Evolutionary conservation across 2,888 invertebrate species (phyloP).

Genomic region (Zhuqinia jingwanae): DNA sequence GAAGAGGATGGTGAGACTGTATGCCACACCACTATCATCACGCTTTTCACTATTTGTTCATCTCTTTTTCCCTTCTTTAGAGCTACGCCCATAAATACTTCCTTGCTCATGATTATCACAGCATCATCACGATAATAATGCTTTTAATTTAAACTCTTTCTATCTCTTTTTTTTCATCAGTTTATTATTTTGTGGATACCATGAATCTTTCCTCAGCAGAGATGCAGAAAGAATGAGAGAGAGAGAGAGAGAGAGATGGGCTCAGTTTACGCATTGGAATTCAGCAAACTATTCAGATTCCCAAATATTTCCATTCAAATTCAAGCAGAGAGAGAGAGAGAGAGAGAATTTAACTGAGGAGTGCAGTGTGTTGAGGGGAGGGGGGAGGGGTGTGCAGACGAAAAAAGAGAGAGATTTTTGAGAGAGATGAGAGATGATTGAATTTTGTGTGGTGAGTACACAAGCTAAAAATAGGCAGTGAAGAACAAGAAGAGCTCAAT

Average conservation of each 20-base stretch:
- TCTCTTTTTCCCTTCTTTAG: background rate
- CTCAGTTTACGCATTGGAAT: too few relatives aligned
- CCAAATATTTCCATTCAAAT: too few relatives aligned
- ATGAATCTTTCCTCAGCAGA: conserved; percentile 1
- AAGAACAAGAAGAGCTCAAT: too few relatives aligned
- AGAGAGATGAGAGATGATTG: background rate
- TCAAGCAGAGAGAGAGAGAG: background rate
- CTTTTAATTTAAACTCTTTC: conserved; percentile 1
- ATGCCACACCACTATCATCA: too few relatives aligned
- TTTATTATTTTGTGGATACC: conserved; percentile 5
- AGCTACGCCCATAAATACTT: background rate
- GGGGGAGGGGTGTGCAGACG: too few relatives aligned
- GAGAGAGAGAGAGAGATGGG: too few relatives aligned
- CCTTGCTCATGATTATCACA: background rate
- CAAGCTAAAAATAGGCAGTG: background rate
- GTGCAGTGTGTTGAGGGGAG: too few relatives aligned
- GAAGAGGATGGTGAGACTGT: too few relatives aligned
- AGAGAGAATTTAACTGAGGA: conserved; percentile 2
- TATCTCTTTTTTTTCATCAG: background rate
- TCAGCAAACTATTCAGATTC: too few relatives aligned
- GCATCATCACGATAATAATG: background rate
- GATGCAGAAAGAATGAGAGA: background rate
- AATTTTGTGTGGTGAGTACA: background rate
- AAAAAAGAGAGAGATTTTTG: too few relatives aligned
- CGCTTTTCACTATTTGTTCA: too few relatives aligned